These are phyloP conservation scores for Epinephelus fuscoguttatus DNA, from an alignment of 2,113 vertebrate species.

Conservation along the genomic window DNA sequence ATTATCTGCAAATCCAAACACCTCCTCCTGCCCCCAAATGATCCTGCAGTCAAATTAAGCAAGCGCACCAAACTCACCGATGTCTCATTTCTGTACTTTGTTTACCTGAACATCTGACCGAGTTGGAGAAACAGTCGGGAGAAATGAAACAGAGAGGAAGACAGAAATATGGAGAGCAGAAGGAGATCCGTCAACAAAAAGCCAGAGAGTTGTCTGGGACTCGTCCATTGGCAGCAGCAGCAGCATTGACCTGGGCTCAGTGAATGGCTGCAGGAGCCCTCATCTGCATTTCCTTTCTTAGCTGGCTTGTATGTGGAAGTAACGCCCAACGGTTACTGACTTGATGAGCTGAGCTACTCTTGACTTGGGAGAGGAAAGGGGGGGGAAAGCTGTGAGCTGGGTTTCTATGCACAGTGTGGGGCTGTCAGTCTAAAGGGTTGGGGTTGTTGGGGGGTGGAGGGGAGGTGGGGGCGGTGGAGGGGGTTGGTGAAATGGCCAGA, in stretches of 20 bases:
- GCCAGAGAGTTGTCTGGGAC: constrained; percentile 81
- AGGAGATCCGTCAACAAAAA: constrained; percentile 76
- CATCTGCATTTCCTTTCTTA: constrained; percentile 94
- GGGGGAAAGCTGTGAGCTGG: constrained; percentile 5
- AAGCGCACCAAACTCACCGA: not conserved
- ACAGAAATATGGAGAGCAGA: constrained; percentile 15
- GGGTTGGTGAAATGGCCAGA: constrained; percentile 59
- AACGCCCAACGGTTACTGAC: constrained; percentile 88
- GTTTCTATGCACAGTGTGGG: constrained; percentile 43
- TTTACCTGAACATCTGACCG: constrained; percentile 35
- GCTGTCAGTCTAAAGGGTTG: constrained; percentile 24
- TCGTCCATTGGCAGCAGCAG: constrained; percentile 71
- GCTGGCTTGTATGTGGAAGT: constrained; percentile 91
- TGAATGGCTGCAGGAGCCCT: constrained; percentile 86
- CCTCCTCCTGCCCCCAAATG: not conserved
- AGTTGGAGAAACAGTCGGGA: not conserved
- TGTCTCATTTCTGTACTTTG: not conserved
- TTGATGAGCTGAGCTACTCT: constrained; percentile 80
- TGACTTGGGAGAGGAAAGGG: constrained; percentile 26
- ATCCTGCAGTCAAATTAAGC: not conserved
- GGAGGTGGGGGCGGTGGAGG: not conserved
- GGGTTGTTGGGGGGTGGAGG: not conserved
- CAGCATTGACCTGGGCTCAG: constrained; percentile 86
- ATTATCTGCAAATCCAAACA: not conserved
- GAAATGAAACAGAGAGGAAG: constrained; percentile 15